Base-by-base conservation (phyloP, 2,797 vertebrate genomes). In the Artibeus lituratus region DNA sequence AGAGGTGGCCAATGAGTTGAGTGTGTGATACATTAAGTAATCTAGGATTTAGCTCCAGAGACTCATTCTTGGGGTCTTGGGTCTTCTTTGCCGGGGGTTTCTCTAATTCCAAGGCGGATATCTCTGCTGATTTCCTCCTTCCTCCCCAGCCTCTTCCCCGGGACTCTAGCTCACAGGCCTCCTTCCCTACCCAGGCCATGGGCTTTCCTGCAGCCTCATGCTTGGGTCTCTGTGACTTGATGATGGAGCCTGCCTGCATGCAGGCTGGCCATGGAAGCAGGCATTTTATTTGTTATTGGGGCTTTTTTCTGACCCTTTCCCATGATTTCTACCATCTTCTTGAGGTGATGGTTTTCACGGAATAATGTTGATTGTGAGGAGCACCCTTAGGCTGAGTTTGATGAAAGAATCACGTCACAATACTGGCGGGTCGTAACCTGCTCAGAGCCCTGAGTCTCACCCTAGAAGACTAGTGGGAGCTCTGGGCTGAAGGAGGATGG, bases 211-310 rank as follows among this genome's bases (percentile, higher is more conserved):
- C 4, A 24, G 62, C 4, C 3, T 24, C 55, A 7, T 21, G 35
- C 16, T 10, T 2, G 0, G 12, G 18, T 26, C n/a, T 44, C 39
- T 2, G 19, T 69, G 87, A 76, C 88, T 10, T 8, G 80, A 42
- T 26, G 44, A 37, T 12, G 6, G 26, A 62, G 62, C 21, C 57
- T 26, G 26, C 9, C 69, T 12, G 42, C 5, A 47, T 6, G 2
- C 6, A 10, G 7, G 53, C 4, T 2, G 7, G n/a, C 47, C 21
- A 11, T 21, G 15, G 55, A 3, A 22, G 14, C 53, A 16, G 42
- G 0, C n/a, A 35, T 76, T 14, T 14, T 16, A 29, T 14, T 39
- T 5, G 0, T 16, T 55, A 15, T 7, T 4, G 39, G 2, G 15
- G 10, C 29, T 44, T 32, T 72, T 24, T 16, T 76, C 49, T 7